Evolutionary conservation across 2,113 vertebrate genomes (phyloP).

Genomic region (Crotalus viridis): DNA sequence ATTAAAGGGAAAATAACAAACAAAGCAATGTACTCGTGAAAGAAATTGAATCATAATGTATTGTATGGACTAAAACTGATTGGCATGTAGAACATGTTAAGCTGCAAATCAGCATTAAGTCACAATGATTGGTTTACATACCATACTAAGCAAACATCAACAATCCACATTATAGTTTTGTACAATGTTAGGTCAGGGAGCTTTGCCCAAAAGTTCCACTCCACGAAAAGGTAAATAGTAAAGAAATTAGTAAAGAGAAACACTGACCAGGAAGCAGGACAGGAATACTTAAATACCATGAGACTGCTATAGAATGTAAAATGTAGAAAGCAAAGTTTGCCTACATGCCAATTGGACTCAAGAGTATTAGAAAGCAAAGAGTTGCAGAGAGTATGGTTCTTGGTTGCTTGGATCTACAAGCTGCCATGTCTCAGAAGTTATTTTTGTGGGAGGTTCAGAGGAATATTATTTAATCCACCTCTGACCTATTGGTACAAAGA

Average conservation of each 20-base stretch:
- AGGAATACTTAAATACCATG: slow-evolving; percentile 1
- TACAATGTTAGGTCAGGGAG: not conserved
- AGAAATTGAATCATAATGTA: not conserved
- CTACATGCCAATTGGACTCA: not conserved
- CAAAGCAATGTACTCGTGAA: not conserved
- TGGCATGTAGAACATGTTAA: not conserved
- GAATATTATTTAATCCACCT: not conserved
- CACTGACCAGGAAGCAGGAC: not conserved
- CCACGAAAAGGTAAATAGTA: not conserved
- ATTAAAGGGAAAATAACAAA: not conserved
- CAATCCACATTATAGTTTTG: not conserved
- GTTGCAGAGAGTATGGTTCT: not conserved
- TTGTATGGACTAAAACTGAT: not conserved
- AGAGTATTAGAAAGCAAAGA: not conserved
- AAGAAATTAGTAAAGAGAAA: not conserved
- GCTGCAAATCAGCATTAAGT: not conserved
- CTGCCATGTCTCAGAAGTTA: not conserved
- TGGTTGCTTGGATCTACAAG: not conserved
- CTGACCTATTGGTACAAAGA: not conserved
- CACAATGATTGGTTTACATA: not conserved
- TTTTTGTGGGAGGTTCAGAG: not conserved
- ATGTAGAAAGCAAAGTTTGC: not conserved
- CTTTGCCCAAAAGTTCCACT: not conserved
- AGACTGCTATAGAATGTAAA: not conserved
- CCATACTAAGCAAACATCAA: not conserved